phyloP scores from a whole-genome alignment of 2,797 vertebrate species.

The Lepus oiostolus region DNA sequence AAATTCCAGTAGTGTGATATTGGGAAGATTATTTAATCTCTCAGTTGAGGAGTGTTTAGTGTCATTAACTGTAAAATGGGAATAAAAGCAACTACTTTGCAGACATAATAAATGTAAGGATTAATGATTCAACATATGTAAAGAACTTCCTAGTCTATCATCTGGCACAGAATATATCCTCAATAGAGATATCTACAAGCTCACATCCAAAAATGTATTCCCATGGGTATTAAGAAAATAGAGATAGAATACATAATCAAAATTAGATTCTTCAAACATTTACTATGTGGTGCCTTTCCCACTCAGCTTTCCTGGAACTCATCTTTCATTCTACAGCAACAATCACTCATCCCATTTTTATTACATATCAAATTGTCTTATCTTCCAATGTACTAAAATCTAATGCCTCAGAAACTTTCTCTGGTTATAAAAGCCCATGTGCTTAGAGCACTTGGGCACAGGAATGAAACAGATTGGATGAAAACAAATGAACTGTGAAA shows the following conservation, averaged over 20 bases:
- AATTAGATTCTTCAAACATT: background rate
- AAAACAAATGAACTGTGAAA: conserved; percentile 45
- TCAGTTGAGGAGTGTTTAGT: background rate
- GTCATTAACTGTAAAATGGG: conserved; percentile 34
- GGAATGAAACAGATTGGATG: conserved; percentile 1
- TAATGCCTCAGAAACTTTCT: background rate
- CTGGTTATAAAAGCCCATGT: background rate
- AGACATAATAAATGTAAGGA: background rate
- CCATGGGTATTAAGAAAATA: background rate
- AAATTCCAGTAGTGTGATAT: conserved; percentile 12
- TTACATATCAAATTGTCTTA: background rate
- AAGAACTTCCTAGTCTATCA: background rate
- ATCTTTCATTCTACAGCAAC: conserved; percentile 20
- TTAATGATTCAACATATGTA: background rate
- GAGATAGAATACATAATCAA: background rate
- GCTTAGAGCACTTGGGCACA: background rate
- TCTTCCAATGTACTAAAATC: conserved; percentile 34
- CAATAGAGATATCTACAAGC: background rate
- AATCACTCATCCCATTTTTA: background rate
- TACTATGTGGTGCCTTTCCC: conserved; percentile 13
- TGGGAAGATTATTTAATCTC: background rate
- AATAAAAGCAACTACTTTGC: background rate
- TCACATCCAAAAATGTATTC: background rate
- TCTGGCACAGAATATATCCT: background rate
- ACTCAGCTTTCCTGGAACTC: conserved; percentile 5